Base-by-base conservation (phyloP, 2,888 invertebrate genomes). In the Siphlonurus alternatus region DNA sequence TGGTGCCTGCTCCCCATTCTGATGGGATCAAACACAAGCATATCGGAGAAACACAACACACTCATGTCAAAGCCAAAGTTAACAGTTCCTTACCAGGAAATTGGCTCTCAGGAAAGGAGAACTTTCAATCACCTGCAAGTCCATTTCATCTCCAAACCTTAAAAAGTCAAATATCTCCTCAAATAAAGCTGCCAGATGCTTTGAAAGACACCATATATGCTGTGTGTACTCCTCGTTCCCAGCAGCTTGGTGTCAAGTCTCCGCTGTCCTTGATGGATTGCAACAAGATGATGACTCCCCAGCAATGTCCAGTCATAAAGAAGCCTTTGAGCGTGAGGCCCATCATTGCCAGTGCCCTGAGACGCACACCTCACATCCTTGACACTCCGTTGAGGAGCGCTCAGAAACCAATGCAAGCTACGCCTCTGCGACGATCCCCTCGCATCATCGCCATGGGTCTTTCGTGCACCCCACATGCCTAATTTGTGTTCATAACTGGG, bases 181-280 rank as follows among this genome's bases (percentile, higher is more conserved):
- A 25, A 18, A 25, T 64, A 53, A 51, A 24, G 15, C 53, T 65
- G 20, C 65, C 65, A n/a, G 64, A 64, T 10, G 60, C 53, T 54
- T 59, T 65, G 25, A 64, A 65, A 23, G 65, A 65, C 20, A 65
- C 64, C 15, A 65, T 65, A 56, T 64, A 65, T 54, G 61, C 24
- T n/a, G 65, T 65, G 1, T 65, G 65, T 25, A 65, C 65, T 22
- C 65, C 65, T 22, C n/a, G 22, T 20, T n/a, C 22, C 7, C 56
- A n/a, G 7, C 56, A 56, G 20, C 7, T 38, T 5, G 38, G 38
- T 10, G 56, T 56, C 7, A 56, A 56, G n/a, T 56, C 56, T n/a
- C 56, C 56, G 5, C 56, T 56, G 7, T 7, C 7, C n/a, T 7
- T 22, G 20, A 22, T 10, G 7, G 56, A 56, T 20, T 20, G n/a